Evolutionary conservation across 1,140 invertebrate species (phyloP), one percentile per base, ranked within the genome.

Genomic region (Drosophila punjabiensis): DNA sequence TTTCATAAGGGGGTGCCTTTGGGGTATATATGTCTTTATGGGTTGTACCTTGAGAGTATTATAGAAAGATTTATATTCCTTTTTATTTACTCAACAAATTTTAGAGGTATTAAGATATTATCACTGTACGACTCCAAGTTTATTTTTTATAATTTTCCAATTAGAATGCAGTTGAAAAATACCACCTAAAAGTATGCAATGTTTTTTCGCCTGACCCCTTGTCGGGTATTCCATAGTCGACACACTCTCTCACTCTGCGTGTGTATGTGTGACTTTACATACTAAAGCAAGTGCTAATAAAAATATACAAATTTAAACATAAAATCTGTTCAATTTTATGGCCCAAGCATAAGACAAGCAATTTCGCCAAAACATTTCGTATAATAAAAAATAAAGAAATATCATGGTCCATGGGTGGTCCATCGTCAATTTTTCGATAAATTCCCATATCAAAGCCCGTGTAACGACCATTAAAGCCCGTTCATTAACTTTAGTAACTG

Each of bases 271-370:
- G 70, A 64, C 63, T 87, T 80, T 79, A 81, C 84, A 88, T 83
- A 75, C 24, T 67, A 59, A 70, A 78, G 64, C 78, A 90, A 85
- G 85, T 85, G 85, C 86, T 85, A 89, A 89, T 90, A 89, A 89
- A 89, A 89, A 89, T 79, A 88, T 90, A 85, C 81, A 88, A 89
- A 88, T 81, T 87, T 89, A 64, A 69, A 79, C 85, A 89, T 88
- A 84, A 89, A 89, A 89, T 90, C 81, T 76, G 79, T 67, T 82
- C 64, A 63, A 82, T 89, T 90, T 90, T 89, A 89, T 85, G 74
- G 58, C 70, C 55, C 18, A 53, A 52, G 64, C 56, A 60, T 55
- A 60, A 64, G 73, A 77, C 48, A 59, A 76, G 35, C 65, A 43
- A 75, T 80, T 70, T 65, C 32, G 37, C 48, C 33, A 18, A 53